A percentile compares a stretch with the other conserved stretches of the same genome.
These are phyloP conservation scores for Chrysomela aeneicollis DNA, from an alignment of 2,888 invertebrate species.

Conservation along the genomic window DNA sequence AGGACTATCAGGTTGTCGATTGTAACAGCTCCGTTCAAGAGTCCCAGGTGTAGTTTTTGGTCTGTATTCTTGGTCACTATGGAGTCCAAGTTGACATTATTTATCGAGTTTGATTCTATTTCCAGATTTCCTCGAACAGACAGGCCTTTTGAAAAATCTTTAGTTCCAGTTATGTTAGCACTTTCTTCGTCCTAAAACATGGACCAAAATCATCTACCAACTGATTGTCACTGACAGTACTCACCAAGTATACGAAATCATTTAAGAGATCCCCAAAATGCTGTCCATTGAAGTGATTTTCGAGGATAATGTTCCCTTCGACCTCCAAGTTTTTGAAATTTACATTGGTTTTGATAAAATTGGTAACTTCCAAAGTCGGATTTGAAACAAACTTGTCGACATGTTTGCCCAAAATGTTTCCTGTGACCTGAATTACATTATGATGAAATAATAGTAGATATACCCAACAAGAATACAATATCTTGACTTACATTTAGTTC, in stretches of 20 bases:
- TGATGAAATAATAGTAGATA: no score
- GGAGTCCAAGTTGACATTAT: conserved; percentile 59
- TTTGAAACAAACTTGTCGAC: conserved; percentile 60
- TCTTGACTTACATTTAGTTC: conserved; percentile 61
- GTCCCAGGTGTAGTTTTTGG: conserved; percentile 60
- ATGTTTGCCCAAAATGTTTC: conserved; percentile 61
- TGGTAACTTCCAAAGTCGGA: conserved; percentile 61
- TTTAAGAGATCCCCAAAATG: conserved; percentile 58
- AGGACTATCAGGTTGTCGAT: conserved; percentile 61
- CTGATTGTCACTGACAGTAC: neutral
- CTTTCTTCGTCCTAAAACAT: conserved; percentile 51
- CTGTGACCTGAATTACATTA: conserved; percentile 61
- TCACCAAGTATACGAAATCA: conserved; percentile 62
- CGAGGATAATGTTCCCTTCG: conserved; percentile 62
- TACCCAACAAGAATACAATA: no score
- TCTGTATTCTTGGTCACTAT: conserved; percentile 63
- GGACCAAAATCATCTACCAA: neutral
- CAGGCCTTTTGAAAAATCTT: conserved; percentile 61
- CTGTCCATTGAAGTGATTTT: conserved; percentile 59
- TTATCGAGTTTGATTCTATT: conserved; percentile 60
- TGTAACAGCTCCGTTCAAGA: conserved; percentile 59
- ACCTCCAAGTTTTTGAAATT: conserved; percentile 64
- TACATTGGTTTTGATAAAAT: conserved; percentile 58
- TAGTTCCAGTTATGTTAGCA: conserved; percentile 60
- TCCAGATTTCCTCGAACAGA: conserved; percentile 57